phyloP scores from a whole-genome alignment of 2,113 vertebrate species.

The Neodon shergylaensis region DNA sequence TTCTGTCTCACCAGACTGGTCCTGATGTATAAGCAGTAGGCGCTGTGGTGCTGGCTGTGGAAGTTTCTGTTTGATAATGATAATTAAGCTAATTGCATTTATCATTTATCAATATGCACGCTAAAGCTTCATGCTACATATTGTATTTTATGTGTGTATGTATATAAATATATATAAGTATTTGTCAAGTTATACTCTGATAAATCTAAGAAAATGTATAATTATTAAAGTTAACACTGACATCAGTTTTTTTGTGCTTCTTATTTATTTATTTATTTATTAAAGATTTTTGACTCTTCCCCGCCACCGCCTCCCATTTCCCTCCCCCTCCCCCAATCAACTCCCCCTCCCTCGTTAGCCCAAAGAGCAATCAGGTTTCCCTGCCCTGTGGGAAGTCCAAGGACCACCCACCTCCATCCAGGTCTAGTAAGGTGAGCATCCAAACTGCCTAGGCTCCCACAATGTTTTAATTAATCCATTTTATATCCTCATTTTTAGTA shows the following conservation, averaged over 20 bases:
- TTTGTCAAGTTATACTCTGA: background rate
- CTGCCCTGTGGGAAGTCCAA: too few species aligned
- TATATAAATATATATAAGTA: background rate
- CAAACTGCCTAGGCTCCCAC: too few species aligned
- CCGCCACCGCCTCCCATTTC: too few species aligned
- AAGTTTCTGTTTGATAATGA: background rate
- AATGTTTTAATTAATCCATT: constrained; percentile 35
- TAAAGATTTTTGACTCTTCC: too few species aligned
- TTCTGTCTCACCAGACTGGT: background rate
- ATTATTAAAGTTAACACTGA: constrained; percentile 7
- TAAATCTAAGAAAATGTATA: background rate
- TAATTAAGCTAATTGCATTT: background rate
- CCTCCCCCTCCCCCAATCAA: too few species aligned
- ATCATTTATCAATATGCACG: background rate
- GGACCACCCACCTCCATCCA: too few species aligned
- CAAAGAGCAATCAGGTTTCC: too few species aligned
- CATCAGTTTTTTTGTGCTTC: background rate
- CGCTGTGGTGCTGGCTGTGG: rapidly evolving
- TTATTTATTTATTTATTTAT: too few species aligned
- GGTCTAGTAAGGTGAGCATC: too few species aligned
- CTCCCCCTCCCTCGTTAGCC: too few species aligned
- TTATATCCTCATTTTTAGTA: background rate
- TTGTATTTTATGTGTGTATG: background rate
- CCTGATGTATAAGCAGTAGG: background rate
- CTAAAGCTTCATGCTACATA: background rate